Evolutionary conservation across 2,797 vertebrate species (phyloP), one percentile per base, ranked within the genome.

Genomic region (Choloepus didactylus): DNA sequence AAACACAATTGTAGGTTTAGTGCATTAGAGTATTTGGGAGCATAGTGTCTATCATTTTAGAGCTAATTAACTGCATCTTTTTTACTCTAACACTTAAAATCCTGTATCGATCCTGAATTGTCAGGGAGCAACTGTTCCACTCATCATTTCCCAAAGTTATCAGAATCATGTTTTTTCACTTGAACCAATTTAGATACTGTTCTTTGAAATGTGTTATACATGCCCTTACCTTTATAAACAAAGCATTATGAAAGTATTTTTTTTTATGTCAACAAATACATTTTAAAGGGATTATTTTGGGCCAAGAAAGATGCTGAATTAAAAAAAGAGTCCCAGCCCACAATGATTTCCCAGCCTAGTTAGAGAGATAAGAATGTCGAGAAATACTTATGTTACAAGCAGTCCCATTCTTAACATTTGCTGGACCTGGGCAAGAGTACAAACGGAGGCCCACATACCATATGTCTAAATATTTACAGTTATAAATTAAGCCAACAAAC

Each of bases 381-480:
- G 51, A 92, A 75, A 62, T 87, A 94, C 69, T 79, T 69, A 66
- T 3, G 1, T 15, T 72, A 62, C 27, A 75, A 80, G 27, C 25
- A 77, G 27, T 35, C n/a, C 60, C n/a, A 51, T 83, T 89, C 49
- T 11, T 79, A 95, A 44, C 46, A 86, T 35, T 87, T 87, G 35
- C 44, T 92, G 69, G 87, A 94, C 44, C 77, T 49, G 41, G 14
- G 18, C 38, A 83, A 54, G 62, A 83, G 14, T n/a, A 90, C 18
- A 91, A 92, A 70, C 85, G 46, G 38, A 81, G 9, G 27, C 16
- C 49, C n/a, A 62, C 35, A 82, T 62, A 87, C 23, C 44, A 70
- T 10, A 77, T 70, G 21, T 73, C 27, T 94, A 93, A 73, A 75
- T 69, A 87, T 56, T 87, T 87, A 38, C 44, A 87, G 56, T 23